Percentiles rank a stretch among this genome's conserved stretches.
Conservation (phyloP, 1,140 invertebrate genomes). For the Heterodera schachtii region DNA sequence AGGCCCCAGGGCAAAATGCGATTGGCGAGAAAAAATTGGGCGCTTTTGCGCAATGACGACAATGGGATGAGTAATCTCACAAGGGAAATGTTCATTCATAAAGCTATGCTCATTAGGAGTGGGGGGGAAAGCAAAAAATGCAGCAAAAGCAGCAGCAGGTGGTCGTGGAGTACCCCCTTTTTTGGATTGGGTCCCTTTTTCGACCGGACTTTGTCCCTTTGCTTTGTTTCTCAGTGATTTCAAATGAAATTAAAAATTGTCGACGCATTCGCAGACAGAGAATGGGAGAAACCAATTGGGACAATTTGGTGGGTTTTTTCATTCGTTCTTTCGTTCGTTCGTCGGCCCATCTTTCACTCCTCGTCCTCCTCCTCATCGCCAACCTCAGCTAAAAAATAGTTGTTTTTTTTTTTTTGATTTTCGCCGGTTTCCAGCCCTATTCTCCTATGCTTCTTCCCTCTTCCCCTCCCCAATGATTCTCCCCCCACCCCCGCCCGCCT, state of each 20-base stretch:
- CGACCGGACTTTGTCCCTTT: too few relatives aligned
- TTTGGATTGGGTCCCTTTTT: too few relatives aligned
- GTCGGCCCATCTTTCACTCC: constrained; percentile 21
- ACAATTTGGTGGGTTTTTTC: neutral
- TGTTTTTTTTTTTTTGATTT: constrained; percentile 13
- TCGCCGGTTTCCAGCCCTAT: neutral
- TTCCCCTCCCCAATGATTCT: neutral
- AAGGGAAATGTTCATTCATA: neutral
- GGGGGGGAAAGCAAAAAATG: too few relatives aligned
- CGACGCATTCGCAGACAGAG: too few relatives aligned
- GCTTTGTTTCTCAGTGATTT: neutral
- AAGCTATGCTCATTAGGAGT: too few relatives aligned
- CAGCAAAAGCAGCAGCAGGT: too few relatives aligned
- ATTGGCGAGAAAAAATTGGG: neutral
- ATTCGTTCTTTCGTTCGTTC: too few relatives aligned
- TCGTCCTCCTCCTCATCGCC: constrained; percentile 42
- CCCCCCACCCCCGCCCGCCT: neutral
- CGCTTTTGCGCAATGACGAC: neutral
- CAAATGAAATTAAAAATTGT: neutral
- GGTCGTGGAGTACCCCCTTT: too few relatives aligned
- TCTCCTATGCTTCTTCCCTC: too few relatives aligned
- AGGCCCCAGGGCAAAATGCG: neutral
- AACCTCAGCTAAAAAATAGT: constrained; percentile 33
- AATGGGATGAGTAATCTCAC: too few relatives aligned
- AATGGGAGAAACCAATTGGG: neutral